Conservation (phyloP, 2,113 vertebrate genomes). For the Leptobrachium leishanense region DNA sequence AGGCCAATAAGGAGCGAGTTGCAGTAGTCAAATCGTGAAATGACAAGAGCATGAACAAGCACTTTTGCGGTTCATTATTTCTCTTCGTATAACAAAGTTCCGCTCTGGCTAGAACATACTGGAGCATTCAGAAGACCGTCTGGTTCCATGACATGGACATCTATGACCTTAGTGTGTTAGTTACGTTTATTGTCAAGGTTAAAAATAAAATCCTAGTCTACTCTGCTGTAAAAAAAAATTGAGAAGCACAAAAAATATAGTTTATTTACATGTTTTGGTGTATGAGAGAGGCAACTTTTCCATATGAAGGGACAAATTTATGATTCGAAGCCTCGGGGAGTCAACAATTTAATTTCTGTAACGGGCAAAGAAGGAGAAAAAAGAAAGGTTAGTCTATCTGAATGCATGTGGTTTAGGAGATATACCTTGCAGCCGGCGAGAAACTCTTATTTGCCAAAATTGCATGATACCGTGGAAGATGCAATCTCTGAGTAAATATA, state of each 20-base stretch:
- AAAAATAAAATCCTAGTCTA: too few relatives aligned
- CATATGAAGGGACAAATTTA: background rate
- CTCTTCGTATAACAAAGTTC: too few relatives aligned
- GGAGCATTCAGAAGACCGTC: too few relatives aligned
- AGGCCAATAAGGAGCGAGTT: too few relatives aligned
- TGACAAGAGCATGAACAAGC: too few relatives aligned
- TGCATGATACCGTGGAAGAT: background rate
- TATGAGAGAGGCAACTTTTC: background rate
- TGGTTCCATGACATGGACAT: too few relatives aligned
- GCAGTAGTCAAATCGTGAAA: too few relatives aligned
- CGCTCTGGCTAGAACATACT: too few relatives aligned
- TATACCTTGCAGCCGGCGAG: background rate
- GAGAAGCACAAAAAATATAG: background rate
- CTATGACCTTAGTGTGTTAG: too few relatives aligned
- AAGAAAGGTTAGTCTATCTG: background rate
- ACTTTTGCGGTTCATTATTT: too few relatives aligned
- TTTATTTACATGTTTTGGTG: background rate
- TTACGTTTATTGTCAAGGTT: too few relatives aligned
- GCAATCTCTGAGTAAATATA: background rate
- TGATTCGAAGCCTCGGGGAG: background rate
- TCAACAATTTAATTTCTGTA: background rate
- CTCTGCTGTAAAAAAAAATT: background rate
- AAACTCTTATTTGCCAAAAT: constrained; percentile 1
- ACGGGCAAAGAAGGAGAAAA: background rate
- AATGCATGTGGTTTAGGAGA: background rate